phyloP scores from a whole-genome alignment of 2,888 invertebrate species.

The Sesia bembeciformis region DNA sequence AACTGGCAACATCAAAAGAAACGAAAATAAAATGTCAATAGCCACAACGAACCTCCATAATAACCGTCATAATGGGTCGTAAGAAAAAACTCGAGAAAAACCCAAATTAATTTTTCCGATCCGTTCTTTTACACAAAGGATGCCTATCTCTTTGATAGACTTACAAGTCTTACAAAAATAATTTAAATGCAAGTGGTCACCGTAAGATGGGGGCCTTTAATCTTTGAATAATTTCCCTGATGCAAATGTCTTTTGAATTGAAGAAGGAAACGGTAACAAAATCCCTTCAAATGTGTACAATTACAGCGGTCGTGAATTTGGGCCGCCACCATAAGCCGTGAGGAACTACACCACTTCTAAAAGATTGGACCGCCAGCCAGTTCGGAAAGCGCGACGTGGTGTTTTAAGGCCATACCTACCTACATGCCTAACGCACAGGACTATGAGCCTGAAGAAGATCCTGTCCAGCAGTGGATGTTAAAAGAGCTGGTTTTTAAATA shows the following conservation, averaged over 20 bases:
- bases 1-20: constrained; percentile 47
- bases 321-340: too few species aligned
- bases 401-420: too few species aligned
- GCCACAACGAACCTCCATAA: constrained; percentile 14
- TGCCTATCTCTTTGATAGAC: constrained; percentile 56
- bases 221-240: constrained; percentile 49
- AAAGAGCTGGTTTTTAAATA: too few species aligned
- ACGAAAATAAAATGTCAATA: constrained; percentile 39
- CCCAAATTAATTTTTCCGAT: constrained; percentile 64
- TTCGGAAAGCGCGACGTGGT: too few species aligned
- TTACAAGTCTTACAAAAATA: constrained; percentile 30
- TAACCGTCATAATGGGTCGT: constrained; percentile 30
- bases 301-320: too few species aligned
- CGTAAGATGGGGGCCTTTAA: constrained; percentile 42
- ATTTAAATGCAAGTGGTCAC: constrained; percentile 70
- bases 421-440: too few species aligned
- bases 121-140: constrained; percentile 49
- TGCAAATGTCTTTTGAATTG: constrained; percentile 8
- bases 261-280: too few species aligned
- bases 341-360: too few species aligned
- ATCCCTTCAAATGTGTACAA: too few species aligned
- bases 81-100: constrained; percentile 28
- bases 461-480: too few species aligned
- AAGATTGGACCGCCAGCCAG: too few species aligned
- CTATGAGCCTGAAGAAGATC: too few species aligned